Evolutionary conservation across 2,888 invertebrate species (phyloP).

Genomic region (Agriotes lineatus): DNA sequence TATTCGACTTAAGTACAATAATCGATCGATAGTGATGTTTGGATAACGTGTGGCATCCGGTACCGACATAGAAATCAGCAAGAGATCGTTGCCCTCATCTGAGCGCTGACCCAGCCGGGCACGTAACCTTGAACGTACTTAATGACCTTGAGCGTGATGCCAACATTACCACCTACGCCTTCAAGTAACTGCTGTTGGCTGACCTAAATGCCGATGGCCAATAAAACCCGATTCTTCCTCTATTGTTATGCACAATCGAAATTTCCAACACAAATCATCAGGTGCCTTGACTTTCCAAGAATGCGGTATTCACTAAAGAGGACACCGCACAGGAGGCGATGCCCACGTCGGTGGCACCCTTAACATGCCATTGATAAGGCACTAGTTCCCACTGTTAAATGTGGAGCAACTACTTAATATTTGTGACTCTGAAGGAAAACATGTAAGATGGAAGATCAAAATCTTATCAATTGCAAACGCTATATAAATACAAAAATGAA

Average conservation of each 20-base stretch:
- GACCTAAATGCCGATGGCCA: constrained; percentile 53
- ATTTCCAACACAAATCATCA: too few species aligned
- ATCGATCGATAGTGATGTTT: constrained; percentile 25
- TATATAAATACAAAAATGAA: too few species aligned
- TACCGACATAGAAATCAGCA: constrained; percentile 41
- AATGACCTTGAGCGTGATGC: constrained; percentile 59
- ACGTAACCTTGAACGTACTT: constrained; percentile 55
- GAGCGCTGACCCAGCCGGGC: constrained; percentile 53
- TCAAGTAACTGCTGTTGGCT: constrained; percentile 53
- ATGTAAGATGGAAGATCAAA: too few species aligned
- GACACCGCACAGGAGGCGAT: too few species aligned
- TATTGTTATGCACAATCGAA: background rate
- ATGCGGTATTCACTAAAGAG: background rate
- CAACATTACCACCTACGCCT: constrained; percentile 56
- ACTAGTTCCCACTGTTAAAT: too few species aligned
- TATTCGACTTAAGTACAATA: background rate
- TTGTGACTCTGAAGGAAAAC: too few species aligned
- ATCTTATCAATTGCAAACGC: too few species aligned
- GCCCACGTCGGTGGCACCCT: too few species aligned
- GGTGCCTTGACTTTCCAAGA: too few species aligned
- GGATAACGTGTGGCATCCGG: constrained; percentile 33
- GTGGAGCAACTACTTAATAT: too few species aligned
- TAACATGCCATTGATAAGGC: too few species aligned
- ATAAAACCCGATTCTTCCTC: constrained; percentile 28
- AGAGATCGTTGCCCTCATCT: constrained; percentile 43